These are phyloP conservation scores for Manis crassicaudata DNA, from an alignment of 2,797 vertebrate genomes.

Conservation along the genomic window DNA sequence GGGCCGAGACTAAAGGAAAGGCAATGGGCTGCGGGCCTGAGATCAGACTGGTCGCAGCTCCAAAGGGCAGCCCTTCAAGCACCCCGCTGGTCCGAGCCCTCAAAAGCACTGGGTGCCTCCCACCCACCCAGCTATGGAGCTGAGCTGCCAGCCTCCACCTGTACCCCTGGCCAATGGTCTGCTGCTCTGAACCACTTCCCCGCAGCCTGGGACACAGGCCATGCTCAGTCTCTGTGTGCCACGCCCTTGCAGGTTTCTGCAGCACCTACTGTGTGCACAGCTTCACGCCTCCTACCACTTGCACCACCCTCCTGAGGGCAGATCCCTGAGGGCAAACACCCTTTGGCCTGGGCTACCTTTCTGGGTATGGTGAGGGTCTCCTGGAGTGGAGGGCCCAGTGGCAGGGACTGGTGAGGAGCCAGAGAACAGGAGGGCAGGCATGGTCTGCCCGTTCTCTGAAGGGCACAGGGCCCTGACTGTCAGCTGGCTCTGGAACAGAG, in stretches of 20 bases:
- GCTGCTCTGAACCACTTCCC: neutral
- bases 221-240: too few relatives aligned
- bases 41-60: constrained; percentile 60
- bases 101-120: constrained; percentile 42
- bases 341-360: neutral
- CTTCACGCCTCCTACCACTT: neutral
- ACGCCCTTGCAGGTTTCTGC: neutral
- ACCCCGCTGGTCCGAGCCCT: neutral
- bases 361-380: neutral
- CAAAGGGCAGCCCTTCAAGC: constrained; percentile 50
- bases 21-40: neutral
- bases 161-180: neutral
- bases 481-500: neutral
- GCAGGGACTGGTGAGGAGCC: neutral
- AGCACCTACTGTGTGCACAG: neutral
- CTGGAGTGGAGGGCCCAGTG: neutral
- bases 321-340: neutral
- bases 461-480: neutral
- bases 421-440: neutral
- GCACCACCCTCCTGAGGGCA: neutral
- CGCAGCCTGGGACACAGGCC: neutral
- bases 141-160: neutral
- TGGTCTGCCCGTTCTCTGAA: neutral
- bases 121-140: constrained; percentile 35
- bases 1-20: constrained; percentile 49